phyloP scores from a whole-genome alignment of 2,113 vertebrate species.

The Sturnira hondurensis region DNA sequence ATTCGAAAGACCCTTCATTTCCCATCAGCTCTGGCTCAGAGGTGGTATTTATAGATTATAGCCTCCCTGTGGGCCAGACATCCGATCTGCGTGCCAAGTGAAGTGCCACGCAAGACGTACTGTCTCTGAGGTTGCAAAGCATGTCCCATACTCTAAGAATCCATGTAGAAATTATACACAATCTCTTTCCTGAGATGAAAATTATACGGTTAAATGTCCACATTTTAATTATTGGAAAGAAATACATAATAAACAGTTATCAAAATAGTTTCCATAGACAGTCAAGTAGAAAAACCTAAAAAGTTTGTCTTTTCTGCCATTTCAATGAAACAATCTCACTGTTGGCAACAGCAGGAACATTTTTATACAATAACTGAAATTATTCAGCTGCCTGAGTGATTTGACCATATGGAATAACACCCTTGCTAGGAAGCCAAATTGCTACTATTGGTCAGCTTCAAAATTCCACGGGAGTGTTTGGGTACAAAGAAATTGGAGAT shows the following conservation, averaged over 20 bases:
- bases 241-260: not conserved
- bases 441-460: not conserved
- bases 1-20: not conserved
- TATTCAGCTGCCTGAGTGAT: not conserved
- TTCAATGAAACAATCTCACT: not conserved
- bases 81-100: not conserved
- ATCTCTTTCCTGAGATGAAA: not conserved
- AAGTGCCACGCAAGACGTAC: not conserved
- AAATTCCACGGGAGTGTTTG: not conserved
- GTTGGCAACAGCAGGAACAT: not conserved
- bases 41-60: not conserved
- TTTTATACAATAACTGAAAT: constrained; percentile 21
- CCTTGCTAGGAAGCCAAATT: not conserved
- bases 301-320: not conserved
- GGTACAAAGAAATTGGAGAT: not conserved
- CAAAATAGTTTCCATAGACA: constrained; percentile 34
- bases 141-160: not conserved
- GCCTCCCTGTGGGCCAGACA: not conserved
- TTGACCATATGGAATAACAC: not conserved
- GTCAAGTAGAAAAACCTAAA: constrained; percentile 19
- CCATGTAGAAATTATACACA: not conserved
- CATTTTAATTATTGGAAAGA: constrained; percentile 48
- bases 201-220: constrained; percentile 32
- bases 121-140: not conserved
- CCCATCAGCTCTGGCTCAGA: not conserved